Percentiles rank a stretch among this genome's conserved stretches.
Evolutionary conservation across 2,888 invertebrate species (phyloP).

Genomic region (Eurytoma californica): DNA sequence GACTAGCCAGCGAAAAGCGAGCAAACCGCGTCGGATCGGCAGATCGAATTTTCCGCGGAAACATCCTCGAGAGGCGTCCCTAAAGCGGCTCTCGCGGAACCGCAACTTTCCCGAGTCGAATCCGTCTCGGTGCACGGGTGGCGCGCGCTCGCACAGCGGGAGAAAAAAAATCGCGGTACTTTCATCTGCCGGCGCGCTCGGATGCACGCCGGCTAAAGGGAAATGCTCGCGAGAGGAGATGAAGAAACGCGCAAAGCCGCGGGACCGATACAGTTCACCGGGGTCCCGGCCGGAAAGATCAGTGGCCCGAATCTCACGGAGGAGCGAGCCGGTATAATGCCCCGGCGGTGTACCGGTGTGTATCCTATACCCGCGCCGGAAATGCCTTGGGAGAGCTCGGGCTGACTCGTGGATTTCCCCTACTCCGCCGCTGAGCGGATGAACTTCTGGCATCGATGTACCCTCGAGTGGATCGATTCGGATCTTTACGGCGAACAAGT

Average conservation of each 20-base stretch:
- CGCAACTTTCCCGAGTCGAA: conserved; percentile 22
- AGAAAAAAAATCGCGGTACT: conserved; percentile 8
- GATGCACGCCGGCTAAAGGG: not conserved
- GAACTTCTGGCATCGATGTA: conserved; percentile 1
- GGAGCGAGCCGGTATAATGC: conserved; percentile 22
- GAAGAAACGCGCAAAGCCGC: conserved; percentile 26
- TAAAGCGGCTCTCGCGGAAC: not conserved
- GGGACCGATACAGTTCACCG: conserved; percentile 39
- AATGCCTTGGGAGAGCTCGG: conserved; percentile 5
- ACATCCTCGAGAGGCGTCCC: not conserved
- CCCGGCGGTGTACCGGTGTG: not conserved
- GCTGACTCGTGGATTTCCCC: not conserved
- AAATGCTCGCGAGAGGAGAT: not conserved
- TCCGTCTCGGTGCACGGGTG: conserved; percentile 14
- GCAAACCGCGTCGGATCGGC: conserved; percentile 1
- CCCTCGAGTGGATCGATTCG: conserved; percentile 6
- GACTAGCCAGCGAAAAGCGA: not conserved
- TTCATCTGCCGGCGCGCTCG: conserved; percentile 20
- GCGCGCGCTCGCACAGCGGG: too few species aligned
- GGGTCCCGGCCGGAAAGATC: conserved; percentile 62
- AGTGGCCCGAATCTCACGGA: conserved; percentile 66
- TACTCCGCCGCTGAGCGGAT: not conserved
- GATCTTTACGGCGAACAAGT: not conserved
- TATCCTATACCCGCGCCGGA: not conserved
- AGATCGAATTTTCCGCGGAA: not conserved